Conservation (phyloP, 2,888 invertebrate genomes). For the Drosophila maculinotata region DNA sequence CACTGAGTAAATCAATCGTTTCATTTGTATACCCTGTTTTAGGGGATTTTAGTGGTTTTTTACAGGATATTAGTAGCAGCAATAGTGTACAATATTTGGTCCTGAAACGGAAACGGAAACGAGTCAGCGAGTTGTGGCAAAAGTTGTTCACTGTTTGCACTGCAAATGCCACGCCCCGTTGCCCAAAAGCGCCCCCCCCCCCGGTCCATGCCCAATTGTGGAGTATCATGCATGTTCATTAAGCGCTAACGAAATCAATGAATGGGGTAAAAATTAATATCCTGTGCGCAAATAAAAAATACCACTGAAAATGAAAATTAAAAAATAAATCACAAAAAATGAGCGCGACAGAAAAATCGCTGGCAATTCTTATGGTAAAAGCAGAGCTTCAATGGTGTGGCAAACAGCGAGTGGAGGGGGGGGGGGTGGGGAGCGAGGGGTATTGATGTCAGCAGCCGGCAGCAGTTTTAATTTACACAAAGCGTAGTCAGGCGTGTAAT, state of each 20-base stretch:
- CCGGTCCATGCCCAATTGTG: not conserved
- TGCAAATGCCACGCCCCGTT: constrained; percentile 31
- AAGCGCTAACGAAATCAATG: constrained; percentile 77
- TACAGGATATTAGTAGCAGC: constrained; percentile 17
- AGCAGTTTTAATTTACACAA: constrained; percentile 80
- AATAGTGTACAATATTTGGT: not conserved
- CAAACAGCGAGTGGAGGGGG: not conserved
- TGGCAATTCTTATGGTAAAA: constrained; percentile 53
- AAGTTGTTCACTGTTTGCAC: constrained; percentile 1
- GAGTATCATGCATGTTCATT: constrained; percentile 60
- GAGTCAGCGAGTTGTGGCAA: constrained; percentile 30
- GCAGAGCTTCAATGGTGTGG: constrained; percentile 1
- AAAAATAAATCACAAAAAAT: constrained; percentile 12
- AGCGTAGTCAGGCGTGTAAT: constrained; percentile 79
- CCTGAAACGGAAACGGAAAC: constrained; percentile 62
- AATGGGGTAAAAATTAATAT: constrained; percentile 84
- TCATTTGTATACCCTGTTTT: not conserved
- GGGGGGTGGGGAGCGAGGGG: not conserved
- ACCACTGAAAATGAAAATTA: constrained; percentile 19
- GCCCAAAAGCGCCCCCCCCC: constrained; percentile 1
- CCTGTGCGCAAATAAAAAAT: constrained; percentile 66
- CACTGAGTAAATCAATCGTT: no score
- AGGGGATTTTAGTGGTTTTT: not conserved
- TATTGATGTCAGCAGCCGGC: constrained; percentile 55
- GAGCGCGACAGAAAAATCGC: constrained; percentile 29